Evolutionary conservation across 1,140 invertebrate genomes (phyloP).

Genomic region (Procambarus clarkii): DNA sequence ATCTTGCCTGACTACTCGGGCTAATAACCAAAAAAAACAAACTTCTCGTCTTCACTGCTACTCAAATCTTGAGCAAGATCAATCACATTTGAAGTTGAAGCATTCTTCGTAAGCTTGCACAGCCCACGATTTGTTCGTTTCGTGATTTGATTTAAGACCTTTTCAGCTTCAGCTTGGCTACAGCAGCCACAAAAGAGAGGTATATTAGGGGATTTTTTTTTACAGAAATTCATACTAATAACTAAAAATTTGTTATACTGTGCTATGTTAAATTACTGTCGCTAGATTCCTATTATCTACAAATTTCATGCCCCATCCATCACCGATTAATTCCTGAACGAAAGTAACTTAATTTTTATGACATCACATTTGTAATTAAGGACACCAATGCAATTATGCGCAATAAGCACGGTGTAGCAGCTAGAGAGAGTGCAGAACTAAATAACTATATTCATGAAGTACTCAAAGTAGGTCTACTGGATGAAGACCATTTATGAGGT

Average conservation of each 20-base stretch:
- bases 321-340: background rate
- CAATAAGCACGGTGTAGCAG: conserved; percentile 35
- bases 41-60: conserved; percentile 67
- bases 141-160: conserved; percentile 72
- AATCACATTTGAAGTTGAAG: conserved; percentile 69
- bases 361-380: background rate
- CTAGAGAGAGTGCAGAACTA: conserved; percentile 31
- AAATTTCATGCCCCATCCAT: conserved; percentile 13
- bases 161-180: conserved; percentile 72
- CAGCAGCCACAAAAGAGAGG: conserved; percentile 50
- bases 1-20: conserved; percentile 47
- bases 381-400: conserved; percentile 7
- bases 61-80: conserved; percentile 64
- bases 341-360: background rate
- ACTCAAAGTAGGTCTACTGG: background rate
- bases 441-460: conserved; percentile 21
- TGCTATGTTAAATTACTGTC: background rate
- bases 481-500: background rate
- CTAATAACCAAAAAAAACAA: conserved; percentile 59
- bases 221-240: background rate
- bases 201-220: background rate
- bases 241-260: background rate
- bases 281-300: conserved; percentile 4
- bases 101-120: conserved; percentile 68
- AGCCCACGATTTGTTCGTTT: conserved; percentile 69